Conservation (phyloP, 1,140 invertebrate genomes). For the Araneus ventricosus region DNA sequence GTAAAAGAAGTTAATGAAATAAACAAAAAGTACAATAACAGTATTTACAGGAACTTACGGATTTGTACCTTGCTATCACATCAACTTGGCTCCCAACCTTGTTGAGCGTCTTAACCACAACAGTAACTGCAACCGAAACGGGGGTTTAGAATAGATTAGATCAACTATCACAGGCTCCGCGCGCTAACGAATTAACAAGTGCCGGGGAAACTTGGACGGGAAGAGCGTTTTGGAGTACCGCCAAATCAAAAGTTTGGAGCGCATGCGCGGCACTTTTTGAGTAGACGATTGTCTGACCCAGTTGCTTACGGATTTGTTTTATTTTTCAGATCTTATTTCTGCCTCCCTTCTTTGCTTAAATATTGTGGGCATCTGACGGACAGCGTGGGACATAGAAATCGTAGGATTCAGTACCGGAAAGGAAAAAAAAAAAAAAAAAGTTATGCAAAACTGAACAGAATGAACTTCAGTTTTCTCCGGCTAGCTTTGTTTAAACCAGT, state of each 20-base stretch:
- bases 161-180: neutral
- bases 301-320: slow-evolving; percentile 10
- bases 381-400: neutral
- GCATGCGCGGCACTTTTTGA: neutral
- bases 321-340: slow-evolving; percentile 39
- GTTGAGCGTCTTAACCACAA: neutral
- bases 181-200: slow-evolving; percentile 47
- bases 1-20: too few species aligned
- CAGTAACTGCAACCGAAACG: slow-evolving; percentile 1
- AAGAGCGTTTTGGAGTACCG: slow-evolving; percentile 47
- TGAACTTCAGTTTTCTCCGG: too few species aligned
- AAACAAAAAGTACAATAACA: too few species aligned
- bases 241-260: slow-evolving; percentile 57
- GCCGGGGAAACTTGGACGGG: neutral
- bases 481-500: too few species aligned
- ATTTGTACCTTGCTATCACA: neutral
- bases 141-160: slow-evolving; percentile 17
- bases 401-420: neutral
- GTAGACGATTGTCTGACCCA: slow-evolving; percentile 58
- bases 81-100: neutral
- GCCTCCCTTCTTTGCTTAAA: neutral
- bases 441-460: neutral
- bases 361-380: neutral
- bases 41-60: neutral
- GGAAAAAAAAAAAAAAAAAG: neutral